Conservation (phyloP, 2,888 invertebrate species). For the Tribolium freemani region DNA sequence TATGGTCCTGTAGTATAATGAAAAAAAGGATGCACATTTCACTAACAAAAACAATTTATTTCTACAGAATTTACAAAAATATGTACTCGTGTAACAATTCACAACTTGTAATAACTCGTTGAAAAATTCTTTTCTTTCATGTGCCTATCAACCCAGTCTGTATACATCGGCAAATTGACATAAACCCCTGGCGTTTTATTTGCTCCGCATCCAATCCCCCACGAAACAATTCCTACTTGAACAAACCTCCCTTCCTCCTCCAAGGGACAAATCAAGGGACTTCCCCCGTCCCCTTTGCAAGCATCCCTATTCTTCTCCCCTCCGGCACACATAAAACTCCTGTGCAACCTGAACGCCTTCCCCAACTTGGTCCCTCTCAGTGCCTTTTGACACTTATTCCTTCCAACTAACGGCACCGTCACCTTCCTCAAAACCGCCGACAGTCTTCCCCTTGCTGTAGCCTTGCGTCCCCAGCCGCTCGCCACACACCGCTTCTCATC, state of each 20-base stretch:
- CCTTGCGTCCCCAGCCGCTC: conserved; percentile 52
- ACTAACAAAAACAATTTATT: not conserved
- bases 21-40: too few relatives aligned
- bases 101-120: conserved; percentile 51
- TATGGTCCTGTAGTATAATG: too few relatives aligned
- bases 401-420: conserved; percentile 50
- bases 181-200: conserved; percentile 68
- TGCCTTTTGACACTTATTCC: conserved; percentile 44
- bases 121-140: conserved; percentile 66
- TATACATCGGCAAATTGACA: conserved; percentile 65
- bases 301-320: conserved; percentile 63
- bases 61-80: not conserved
- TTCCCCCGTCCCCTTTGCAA: conserved; percentile 56
- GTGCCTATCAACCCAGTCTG: conserved; percentile 66
- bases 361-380: conserved; percentile 56
- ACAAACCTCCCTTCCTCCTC: conserved; percentile 67
- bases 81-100: not conserved
- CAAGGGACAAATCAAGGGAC: conserved; percentile 49
- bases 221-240: conserved; percentile 71
- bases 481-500: conserved; percentile 49
- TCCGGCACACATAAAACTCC: conserved; percentile 71
- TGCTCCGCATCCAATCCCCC: conserved; percentile 67
- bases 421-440: conserved; percentile 51
- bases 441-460: conserved; percentile 48
- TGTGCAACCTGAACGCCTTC: conserved; percentile 70